Percentiles rank a stretch among this genome's conserved stretches.
phyloP scores from a whole-genome alignment of 2,888 invertebrate species.

The Zaprionus obscuricornis region DNA sequence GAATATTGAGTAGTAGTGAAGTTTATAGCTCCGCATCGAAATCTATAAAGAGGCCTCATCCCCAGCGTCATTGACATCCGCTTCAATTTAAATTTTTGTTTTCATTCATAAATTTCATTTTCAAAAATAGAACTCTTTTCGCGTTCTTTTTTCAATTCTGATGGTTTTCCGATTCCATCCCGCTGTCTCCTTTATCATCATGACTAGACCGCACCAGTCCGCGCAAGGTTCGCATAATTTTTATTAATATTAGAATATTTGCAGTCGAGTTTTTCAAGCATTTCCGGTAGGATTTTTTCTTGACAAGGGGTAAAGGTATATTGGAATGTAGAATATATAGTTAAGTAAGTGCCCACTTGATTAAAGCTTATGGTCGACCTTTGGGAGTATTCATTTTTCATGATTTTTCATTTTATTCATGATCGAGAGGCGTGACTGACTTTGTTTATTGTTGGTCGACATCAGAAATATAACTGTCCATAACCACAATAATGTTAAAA shows the following conservation, averaged over 20 bases:
- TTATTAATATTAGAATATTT: conserved; percentile 60
- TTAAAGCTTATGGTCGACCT: no score
- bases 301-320: neutral
- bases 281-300: conserved; percentile 47
- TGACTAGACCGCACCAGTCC: neutral
- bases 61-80: conserved; percentile 13
- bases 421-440: neutral
- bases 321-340: neutral
- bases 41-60: no score
- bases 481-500: neutral
- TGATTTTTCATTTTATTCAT: no score
- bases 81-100: conserved; percentile 42
- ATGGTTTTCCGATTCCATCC: neutral
- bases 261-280: conserved; percentile 42
- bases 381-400: no score
- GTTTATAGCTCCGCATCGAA: no score
- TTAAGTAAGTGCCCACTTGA: neutral
- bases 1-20: conserved; percentile 2
- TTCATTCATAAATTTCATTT: conserved; percentile 64
- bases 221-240: conserved; percentile 50
- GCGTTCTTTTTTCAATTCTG: neutral
- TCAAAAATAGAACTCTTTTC: conserved; percentile 52
- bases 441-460: conserved; percentile 37
- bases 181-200: conserved; percentile 23
- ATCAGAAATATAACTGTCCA: no score